Evolutionary conservation across 2,797 vertebrate species (phyloP).

Genomic region (Smutsia temminckii): DNA sequence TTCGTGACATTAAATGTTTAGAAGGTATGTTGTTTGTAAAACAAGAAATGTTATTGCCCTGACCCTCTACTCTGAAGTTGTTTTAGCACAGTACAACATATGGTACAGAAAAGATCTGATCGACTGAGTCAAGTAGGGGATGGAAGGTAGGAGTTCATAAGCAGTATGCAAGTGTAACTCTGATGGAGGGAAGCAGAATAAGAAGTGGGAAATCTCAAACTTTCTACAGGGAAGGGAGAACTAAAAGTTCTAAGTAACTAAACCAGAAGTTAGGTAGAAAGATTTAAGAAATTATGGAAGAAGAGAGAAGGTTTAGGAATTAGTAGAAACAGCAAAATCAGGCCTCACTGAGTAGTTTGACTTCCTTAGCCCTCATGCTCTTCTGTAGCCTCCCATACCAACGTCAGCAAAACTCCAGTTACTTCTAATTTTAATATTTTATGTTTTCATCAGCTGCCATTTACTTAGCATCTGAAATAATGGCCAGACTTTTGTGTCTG

Average conservation of each 20-base stretch:
- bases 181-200: background rate
- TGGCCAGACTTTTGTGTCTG: background rate
- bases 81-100: background rate
- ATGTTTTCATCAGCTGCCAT: background rate
- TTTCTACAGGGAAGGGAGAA: background rate
- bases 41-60: background rate
- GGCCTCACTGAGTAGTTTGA: background rate
- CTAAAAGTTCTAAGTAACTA: background rate
- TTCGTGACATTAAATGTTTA: constrained; percentile 31
- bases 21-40: constrained; percentile 11
- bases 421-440: constrained; percentile 17
- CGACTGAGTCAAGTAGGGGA: background rate
- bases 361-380: background rate
- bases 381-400: background rate
- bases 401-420: background rate
- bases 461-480: background rate
- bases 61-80: background rate
- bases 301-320: background rate
- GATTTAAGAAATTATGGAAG: background rate
- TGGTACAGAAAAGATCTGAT: background rate
- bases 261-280: background rate
- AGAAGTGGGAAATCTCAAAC: background rate
- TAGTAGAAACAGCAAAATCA: background rate
- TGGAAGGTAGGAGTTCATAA: background rate
- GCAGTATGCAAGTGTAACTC: background rate